These are phyloP conservation scores for Alloscopus bannaensis DNA, from an alignment of 2,888 invertebrate species.

Conservation along the genomic window DNA sequence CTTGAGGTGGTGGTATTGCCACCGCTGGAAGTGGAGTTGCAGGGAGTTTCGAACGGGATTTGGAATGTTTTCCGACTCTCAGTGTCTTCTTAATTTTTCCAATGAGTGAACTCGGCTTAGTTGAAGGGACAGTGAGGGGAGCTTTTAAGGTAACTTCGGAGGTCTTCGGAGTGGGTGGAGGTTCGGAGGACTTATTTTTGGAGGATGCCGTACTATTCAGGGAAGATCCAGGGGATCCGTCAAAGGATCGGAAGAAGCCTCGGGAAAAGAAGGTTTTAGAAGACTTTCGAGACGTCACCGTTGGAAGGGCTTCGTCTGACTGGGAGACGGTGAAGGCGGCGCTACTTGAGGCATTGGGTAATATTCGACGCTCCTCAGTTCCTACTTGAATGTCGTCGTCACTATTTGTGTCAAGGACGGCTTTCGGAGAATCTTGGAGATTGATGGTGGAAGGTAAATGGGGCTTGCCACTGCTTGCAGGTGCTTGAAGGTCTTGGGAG, in stretches of 20 bases:
- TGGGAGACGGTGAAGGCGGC: neutral
- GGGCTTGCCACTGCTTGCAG: neutral
- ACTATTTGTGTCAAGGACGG: neutral
- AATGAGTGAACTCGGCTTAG: conserved; percentile 33
- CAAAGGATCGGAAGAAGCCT: conserved; percentile 1
- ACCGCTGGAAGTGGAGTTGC: neutral
- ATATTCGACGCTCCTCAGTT: no score
- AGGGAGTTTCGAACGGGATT: conserved; percentile 22
- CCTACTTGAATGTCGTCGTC: no score
- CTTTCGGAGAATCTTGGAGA: neutral
- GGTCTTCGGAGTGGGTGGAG: conserved; percentile 29
- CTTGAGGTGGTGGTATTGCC: neutral
- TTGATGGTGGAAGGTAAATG: no score
- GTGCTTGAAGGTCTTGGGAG: neutral
- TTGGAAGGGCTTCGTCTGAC: no score
- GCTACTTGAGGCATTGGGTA: no score
- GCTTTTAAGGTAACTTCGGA: neutral
- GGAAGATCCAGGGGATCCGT: neutral
- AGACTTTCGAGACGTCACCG: no score
- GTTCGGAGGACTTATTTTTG: conserved; percentile 23
- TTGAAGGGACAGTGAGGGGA: neutral
- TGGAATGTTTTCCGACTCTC: conserved; percentile 26
- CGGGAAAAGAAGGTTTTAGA: conserved; percentile 3
- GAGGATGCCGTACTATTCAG: neutral
- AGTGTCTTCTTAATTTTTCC: conserved; percentile 47